phyloP scores from a whole-genome alignment of 2,113 vertebrate species.

The Oryctolagus cuniculus region DNA sequence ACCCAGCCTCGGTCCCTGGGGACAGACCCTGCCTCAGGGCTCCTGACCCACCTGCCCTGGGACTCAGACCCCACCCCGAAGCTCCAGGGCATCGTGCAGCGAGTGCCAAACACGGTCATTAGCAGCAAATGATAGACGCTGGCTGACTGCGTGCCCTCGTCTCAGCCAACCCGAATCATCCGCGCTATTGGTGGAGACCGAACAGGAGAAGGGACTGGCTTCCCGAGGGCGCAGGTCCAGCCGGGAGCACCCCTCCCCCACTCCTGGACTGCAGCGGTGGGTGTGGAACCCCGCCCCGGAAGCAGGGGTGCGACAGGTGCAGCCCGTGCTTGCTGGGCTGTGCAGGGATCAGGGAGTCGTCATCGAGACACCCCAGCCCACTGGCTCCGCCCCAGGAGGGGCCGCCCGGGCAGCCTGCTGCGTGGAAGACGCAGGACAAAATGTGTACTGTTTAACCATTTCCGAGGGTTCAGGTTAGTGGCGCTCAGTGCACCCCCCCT shows the following conservation, averaged over 20 bases:
- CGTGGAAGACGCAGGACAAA: neutral
- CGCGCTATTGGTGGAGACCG: neutral
- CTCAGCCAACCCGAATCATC: constrained; percentile 61
- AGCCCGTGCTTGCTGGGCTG: neutral
- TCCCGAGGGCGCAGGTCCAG: neutral
- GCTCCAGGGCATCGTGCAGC: neutral
- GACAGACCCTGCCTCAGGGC: neutral
- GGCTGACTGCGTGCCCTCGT: constrained; percentile 49
- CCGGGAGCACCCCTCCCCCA: neutral
- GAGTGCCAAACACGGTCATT: constrained; percentile 35
- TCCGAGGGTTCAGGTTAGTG: neutral
- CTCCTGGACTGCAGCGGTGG: neutral
- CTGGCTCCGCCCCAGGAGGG: too few species aligned
- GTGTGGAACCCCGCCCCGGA: neutral
- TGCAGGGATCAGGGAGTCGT: neutral
- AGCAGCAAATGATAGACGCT: neutral
- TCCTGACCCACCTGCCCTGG: too few species aligned
- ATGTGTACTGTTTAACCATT: neutral
- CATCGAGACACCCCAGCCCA: too few species aligned
- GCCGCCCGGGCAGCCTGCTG: too few species aligned
- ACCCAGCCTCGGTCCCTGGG: neutral
- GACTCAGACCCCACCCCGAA: too few species aligned
- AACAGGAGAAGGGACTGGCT: constrained; percentile 1
- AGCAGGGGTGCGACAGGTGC: neutral
- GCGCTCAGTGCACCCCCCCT: neutral